Evolutionary conservation across 2,888 invertebrate genomes (phyloP).

Genomic region (Epistrophella euchroma): DNA sequence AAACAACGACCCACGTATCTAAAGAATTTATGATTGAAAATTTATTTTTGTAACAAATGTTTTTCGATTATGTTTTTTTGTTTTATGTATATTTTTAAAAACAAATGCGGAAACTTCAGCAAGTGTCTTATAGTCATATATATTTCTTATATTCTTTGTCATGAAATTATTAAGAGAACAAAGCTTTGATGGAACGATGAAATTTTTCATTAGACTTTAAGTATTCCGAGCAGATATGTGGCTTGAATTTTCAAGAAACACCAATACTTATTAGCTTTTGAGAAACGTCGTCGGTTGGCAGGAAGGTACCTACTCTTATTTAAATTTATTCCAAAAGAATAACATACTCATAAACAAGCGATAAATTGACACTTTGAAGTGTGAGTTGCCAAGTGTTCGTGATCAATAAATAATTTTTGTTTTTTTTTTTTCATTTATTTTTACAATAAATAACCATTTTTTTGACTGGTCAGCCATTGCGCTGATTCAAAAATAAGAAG

Average conservation of each 20-base stretch:
- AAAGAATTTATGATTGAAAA: conserved; percentile 29
- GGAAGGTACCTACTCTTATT: conserved; percentile 53
- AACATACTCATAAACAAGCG: conserved; percentile 69
- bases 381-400: conserved; percentile 67
- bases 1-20: conserved; percentile 8
- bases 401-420: conserved; percentile 69
- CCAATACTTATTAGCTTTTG: conserved; percentile 62
- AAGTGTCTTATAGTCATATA: conserved; percentile 55
- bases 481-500: conserved; percentile 6
- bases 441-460: conserved; percentile 41
- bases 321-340: conserved; percentile 65
- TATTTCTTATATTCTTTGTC: not conserved
- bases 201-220: conserved; percentile 32
- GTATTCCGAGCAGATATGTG: conserved; percentile 60
- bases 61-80: not conserved
- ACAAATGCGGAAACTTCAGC: conserved; percentile 60
- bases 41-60: conserved; percentile 29
- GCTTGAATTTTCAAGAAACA: conserved; percentile 9
- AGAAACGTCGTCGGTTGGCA: not conserved
- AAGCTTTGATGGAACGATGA: conserved; percentile 28
- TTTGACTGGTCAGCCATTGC: conserved; percentile 42
- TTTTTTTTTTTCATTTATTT: conserved; percentile 39
- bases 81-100: not conserved
- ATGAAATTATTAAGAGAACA: conserved; percentile 19
- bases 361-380: conserved; percentile 76